Conservation (phyloP, 2,888 invertebrate genomes). For the Ditula angustiorana region DNA sequence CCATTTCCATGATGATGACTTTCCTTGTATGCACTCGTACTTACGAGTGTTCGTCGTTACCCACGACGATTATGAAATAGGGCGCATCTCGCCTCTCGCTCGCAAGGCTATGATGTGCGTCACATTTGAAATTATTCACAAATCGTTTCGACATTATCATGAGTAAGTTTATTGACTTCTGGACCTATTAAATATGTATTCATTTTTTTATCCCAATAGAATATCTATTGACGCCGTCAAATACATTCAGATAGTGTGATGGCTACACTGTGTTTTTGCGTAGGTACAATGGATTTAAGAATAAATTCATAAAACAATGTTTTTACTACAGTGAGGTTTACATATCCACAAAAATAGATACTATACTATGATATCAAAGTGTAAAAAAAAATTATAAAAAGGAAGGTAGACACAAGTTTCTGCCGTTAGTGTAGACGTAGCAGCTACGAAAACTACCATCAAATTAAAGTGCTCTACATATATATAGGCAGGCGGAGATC, state of each 20-base stretch:
- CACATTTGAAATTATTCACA: slow-evolving; percentile 74
- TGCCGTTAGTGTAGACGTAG: no score
- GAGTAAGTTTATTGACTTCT: slow-evolving; percentile 63
- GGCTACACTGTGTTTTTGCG: slow-evolving; percentile 7
- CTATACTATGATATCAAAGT: no score
- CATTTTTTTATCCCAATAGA: slow-evolving; percentile 57
- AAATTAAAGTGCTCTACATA: no score
- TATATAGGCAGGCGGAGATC: no score
- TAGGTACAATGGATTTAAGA: background rate
- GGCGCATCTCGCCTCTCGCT: slow-evolving; percentile 55
- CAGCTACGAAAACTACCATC: no score
- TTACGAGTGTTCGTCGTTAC: slow-evolving; percentile 1
- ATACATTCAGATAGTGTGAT: slow-evolving; percentile 5
- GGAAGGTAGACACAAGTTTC: no score
- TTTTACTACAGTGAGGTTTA: background rate
- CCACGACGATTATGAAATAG: slow-evolving; percentile 65
- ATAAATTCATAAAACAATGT: background rate
- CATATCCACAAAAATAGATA: background rate
- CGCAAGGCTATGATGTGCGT: slow-evolving; percentile 76
- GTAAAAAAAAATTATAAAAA: no score
- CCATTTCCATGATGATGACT: slow-evolving; percentile 40
- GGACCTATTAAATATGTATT: slow-evolving; percentile 65
- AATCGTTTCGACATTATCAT: slow-evolving; percentile 69
- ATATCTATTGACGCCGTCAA: slow-evolving; percentile 35
- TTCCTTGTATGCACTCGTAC: slow-evolving; percentile 38